These are phyloP conservation scores for Pteruthius melanotis DNA, from an alignment of 2,113 vertebrate species.

Conservation along the genomic window DNA sequence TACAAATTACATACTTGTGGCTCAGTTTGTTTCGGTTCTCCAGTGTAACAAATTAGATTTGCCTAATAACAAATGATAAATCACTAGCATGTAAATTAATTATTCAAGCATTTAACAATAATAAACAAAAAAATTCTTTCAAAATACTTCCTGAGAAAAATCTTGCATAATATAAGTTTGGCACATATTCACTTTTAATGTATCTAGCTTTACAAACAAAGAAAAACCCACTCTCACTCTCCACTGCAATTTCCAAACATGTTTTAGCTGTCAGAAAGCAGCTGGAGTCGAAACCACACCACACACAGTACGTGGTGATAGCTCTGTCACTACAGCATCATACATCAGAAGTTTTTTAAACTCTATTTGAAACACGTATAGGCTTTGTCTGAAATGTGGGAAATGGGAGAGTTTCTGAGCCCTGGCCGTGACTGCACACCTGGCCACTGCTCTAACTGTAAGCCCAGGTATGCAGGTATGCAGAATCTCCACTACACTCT, in stretches of 20 bases:
- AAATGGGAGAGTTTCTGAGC: not conserved
- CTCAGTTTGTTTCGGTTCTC: not conserved
- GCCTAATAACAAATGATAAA: not conserved
- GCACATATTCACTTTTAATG: not conserved
- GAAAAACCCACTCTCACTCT: not conserved
- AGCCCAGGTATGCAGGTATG: not conserved
- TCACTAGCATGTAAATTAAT: not conserved
- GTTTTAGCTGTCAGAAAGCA: not conserved
- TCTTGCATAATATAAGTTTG: not conserved
- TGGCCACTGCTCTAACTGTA: not conserved
- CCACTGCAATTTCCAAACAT: not conserved
- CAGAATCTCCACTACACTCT: not conserved
- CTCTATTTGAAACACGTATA: not conserved
- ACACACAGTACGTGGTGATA: not conserved
- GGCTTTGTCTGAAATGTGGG: not conserved
- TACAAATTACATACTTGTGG: not conserved
- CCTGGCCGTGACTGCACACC: not conserved
- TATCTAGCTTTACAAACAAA: not conserved
- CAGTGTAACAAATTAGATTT: not conserved
- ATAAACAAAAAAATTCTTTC: not conserved
- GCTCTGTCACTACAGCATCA: not conserved
- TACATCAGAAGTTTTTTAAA: not conserved
- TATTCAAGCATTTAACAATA: not conserved
- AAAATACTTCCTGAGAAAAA: not conserved
- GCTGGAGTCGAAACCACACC: not conserved